Conservation (phyloP, 2,113 vertebrate genomes). For the Bombycilla garrulus region DNA sequence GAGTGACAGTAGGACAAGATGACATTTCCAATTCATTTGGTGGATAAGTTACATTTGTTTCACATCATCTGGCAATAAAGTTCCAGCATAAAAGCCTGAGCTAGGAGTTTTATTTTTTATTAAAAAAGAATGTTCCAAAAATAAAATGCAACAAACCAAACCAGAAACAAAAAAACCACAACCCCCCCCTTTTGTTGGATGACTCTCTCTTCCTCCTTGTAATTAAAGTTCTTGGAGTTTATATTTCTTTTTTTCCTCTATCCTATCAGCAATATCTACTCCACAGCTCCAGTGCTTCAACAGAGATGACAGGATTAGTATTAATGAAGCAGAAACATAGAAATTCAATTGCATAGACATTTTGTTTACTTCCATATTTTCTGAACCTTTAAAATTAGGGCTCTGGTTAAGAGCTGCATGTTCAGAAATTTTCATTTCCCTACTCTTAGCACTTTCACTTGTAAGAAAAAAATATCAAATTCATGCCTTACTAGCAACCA, state of each 20-base stretch:
- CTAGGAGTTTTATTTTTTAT: conserved; percentile 16
- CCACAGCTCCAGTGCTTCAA: neutral
- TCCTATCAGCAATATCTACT: neutral
- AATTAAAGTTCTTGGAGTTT: neutral
- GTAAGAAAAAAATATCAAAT: neutral
- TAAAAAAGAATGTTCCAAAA: conserved; percentile 2
- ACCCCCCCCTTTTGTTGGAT: neutral
- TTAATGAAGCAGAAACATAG: neutral
- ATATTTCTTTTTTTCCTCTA: neutral
- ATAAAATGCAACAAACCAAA: neutral
- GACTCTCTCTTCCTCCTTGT: neutral
- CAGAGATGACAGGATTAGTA: neutral
- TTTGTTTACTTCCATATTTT: neutral
- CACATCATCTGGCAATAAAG: conserved; percentile 27
- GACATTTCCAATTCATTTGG: conserved; percentile 17
- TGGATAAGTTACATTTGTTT: conserved; percentile 34
- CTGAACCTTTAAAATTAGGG: neutral
- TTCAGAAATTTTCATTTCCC: neutral
- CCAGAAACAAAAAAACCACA: neutral
- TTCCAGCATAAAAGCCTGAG: conserved; percentile 15
- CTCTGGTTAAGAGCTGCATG: neutral
- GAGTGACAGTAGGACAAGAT: neutral
- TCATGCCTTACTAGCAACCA: neutral
- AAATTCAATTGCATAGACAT: neutral
- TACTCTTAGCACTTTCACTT: neutral